A percentile compares a stretch with the other conserved stretches of the same genome.
These are phyloP conservation scores for Seriola aureovittata DNA, from an alignment of 2,113 vertebrate genomes.

Conservation along the genomic window DNA sequence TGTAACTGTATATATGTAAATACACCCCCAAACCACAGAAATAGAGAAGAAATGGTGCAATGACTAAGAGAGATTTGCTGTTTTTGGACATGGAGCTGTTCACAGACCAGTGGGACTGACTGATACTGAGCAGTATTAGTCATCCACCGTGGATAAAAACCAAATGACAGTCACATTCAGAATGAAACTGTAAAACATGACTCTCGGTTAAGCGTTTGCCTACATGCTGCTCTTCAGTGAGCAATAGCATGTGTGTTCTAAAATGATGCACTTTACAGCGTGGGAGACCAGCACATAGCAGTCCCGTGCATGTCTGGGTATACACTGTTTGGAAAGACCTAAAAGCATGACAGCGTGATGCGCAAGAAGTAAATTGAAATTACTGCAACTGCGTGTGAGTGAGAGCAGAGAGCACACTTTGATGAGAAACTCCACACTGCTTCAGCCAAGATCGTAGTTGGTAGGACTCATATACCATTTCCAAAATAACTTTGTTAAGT, in stretches of 20 bases:
- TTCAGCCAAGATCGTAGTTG: conserved; percentile 48
- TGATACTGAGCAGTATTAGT: conserved; percentile 15
- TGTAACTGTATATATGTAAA: neutral
- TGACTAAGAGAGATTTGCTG: neutral
- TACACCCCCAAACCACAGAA: neutral
- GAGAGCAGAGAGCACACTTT: conserved; percentile 26
- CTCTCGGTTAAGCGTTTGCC: neutral
- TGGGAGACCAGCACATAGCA: neutral
- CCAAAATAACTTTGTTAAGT: conserved; percentile 85
- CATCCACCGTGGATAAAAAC: neutral
- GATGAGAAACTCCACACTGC: conserved; percentile 66
- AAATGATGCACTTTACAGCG: neutral
- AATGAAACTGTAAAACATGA: conserved; percentile 8
- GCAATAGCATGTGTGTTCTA: neutral
- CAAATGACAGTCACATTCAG: conserved; percentile 1
- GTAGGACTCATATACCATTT: conserved; percentile 69
- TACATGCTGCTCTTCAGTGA: neutral
- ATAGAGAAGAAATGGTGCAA: neutral
- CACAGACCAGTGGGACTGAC: neutral
- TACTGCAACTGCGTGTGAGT: conserved; percentile 13
- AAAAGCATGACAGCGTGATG: conserved; percentile 7
- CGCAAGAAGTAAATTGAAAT: conserved; percentile 33
- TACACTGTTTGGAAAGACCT: conserved; percentile 9
- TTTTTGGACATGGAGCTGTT: neutral
- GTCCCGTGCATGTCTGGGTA: neutral